Evolutionary conservation across 1,140 invertebrate species (phyloP).

Genomic region (Trichonephila clavata): DNA sequence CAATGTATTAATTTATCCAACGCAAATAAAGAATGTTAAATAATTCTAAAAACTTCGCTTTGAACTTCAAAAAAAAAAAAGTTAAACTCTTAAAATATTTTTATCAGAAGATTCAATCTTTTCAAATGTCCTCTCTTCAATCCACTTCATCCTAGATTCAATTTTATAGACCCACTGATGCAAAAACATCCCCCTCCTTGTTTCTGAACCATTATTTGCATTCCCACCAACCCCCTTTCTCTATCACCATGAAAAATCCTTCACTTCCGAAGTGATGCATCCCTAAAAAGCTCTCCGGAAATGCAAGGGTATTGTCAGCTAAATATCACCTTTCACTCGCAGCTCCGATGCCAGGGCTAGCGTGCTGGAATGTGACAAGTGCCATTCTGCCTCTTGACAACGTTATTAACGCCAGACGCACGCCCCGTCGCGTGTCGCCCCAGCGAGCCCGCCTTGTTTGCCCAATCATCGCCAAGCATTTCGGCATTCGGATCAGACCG

Average conservation of each 20-base stretch:
- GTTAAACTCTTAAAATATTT: too few relatives aligned
- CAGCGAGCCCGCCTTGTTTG: slow-evolving; percentile 25
- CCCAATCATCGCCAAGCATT: slow-evolving; percentile 37
- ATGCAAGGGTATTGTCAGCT: background rate
- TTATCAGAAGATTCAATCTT: too few relatives aligned
- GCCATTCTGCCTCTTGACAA: slow-evolving; percentile 41
- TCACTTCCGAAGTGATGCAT: background rate
- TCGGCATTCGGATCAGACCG: slow-evolving; percentile 32
- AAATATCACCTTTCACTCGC: background rate
- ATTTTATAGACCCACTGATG: too few relatives aligned
- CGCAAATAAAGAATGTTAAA: too few relatives aligned
- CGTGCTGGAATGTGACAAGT: slow-evolving; percentile 46
- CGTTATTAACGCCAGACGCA: slow-evolving; percentile 47
- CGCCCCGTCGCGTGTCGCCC: slow-evolving; percentile 28
- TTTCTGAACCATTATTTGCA: background rate
- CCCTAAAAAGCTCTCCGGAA: background rate
- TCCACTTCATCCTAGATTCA: too few relatives aligned
- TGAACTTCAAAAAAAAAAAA: too few relatives aligned
- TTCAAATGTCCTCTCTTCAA: too few relatives aligned
- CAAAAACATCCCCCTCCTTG: background rate
- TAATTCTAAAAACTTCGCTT: too few relatives aligned
- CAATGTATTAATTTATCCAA: too few relatives aligned
- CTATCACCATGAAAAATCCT: background rate
- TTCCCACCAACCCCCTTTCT: background rate
- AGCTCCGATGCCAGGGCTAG: slow-evolving; percentile 14